Conservation (phyloP, 2,888 invertebrate genomes). For the Acrocyrtus sp. region DNA sequence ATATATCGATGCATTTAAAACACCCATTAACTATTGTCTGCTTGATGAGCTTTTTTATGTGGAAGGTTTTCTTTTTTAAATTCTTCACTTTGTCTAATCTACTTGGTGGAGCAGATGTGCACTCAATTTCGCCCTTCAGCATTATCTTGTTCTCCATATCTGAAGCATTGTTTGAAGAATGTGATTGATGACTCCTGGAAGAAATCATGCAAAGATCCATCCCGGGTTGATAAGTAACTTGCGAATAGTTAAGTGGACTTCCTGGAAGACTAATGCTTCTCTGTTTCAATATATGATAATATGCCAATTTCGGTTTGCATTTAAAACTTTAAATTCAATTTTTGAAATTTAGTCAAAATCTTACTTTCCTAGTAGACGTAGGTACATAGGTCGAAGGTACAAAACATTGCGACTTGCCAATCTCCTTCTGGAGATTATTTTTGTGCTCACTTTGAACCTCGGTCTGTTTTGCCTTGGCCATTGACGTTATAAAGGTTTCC, state of each 20-base stretch:
- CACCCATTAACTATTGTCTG: constrained; percentile 81
- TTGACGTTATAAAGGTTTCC: no score
- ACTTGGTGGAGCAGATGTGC: constrained; percentile 97
- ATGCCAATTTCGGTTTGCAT: no score
- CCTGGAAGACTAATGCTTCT: constrained; percentile 96
- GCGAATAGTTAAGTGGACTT: constrained; percentile 98
- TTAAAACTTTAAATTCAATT: no score
- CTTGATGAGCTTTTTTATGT: constrained; percentile 72
- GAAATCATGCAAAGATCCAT: constrained; percentile 89
- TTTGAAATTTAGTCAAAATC: neutral
- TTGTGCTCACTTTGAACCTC: no score
- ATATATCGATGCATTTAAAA: constrained; percentile 78
- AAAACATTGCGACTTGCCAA: no score
- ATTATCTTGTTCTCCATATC: constrained; percentile 84
- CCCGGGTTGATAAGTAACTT: constrained; percentile 85
- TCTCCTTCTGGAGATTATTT: no score
- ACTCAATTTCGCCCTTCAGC: constrained; percentile 96
- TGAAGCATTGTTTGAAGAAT: no score
- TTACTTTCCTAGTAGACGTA: neutral
- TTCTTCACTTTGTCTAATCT: constrained; percentile 98
- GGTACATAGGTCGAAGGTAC: no score
- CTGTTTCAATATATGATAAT: no score
- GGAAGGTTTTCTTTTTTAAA: no score
- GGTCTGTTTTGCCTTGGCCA: no score
- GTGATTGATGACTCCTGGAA: no score